Evolutionary conservation across 2,888 invertebrate species (phyloP).

Genomic region (Bibio marci): DNA sequence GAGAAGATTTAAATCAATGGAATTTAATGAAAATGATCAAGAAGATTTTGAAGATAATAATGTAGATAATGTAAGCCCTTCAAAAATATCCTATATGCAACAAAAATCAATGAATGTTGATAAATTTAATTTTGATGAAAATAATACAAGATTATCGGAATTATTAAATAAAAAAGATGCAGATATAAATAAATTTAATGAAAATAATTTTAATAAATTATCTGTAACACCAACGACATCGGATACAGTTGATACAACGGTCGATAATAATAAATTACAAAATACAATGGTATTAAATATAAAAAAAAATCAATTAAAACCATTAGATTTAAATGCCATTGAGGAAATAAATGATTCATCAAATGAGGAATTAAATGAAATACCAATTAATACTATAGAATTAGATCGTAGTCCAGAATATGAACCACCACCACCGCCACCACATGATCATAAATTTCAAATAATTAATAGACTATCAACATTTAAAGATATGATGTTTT

Average conservation of each 20-base stretch:
- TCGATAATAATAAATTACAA: no score
- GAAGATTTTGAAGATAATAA: not conserved
- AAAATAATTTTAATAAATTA: no score
- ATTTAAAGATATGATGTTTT: slow-evolving; percentile 30
- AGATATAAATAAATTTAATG: no score
- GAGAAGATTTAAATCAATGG: slow-evolving; percentile 7
- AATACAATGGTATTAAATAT: no score
- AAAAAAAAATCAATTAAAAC: not conserved
- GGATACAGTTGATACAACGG: no score
- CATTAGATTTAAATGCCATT: slow-evolving; percentile 1
- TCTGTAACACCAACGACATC: no score
- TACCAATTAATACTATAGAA: not conserved
- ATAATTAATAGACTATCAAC: slow-evolving; percentile 18
- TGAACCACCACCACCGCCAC: slow-evolving; percentile 32
- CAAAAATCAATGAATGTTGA: slow-evolving; percentile 7
- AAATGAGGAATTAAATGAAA: not conserved
- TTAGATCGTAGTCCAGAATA: slow-evolving; percentile 23
- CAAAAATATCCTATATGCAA: not conserved
- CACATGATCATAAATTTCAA: slow-evolving; percentile 7
- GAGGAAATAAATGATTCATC: slow-evolving; percentile 6
- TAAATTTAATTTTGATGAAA: slow-evolving; percentile 7
- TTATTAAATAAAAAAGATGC: not conserved
- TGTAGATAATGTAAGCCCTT: not conserved
- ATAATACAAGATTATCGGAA: not conserved
- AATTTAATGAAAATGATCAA: not conserved